phyloP scores from a whole-genome alignment of 1,140 invertebrate genomes.

The Ladona fulva region DNA sequence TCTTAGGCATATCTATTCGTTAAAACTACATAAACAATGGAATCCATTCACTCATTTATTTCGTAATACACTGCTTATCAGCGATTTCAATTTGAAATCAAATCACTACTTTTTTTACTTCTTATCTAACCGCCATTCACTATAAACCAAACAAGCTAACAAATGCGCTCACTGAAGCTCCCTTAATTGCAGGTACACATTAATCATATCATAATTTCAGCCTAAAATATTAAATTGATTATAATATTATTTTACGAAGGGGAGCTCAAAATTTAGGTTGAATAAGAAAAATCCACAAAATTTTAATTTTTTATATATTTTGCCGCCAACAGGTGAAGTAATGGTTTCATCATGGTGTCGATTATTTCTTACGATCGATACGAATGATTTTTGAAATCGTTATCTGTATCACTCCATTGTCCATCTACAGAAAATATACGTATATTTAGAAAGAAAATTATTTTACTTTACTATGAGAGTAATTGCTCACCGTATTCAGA shows the following conservation, averaged over 20 bases:
- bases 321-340: neutral
- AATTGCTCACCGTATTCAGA: too few species aligned
- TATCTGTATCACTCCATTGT: too few species aligned
- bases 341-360: slow-evolving; percentile 8
- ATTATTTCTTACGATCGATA: neutral
- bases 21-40: neutral
- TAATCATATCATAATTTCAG: neutral
- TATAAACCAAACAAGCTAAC: slow-evolving; percentile 2
- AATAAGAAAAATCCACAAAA: neutral
- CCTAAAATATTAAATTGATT: neutral
- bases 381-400: neutral
- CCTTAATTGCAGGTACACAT: neutral
- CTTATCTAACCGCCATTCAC: slow-evolving; percentile 8
- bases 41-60: neutral
- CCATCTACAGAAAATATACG: too few species aligned
- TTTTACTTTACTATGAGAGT: too few species aligned
- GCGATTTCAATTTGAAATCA: neutral
- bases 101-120: neutral
- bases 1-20: slow-evolving; percentile 35
- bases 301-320: slow-evolving; percentile 1
- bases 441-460: too few species aligned
- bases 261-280: neutral
- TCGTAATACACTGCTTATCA: slow-evolving; percentile 1
- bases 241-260: neutral
- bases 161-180: neutral